A percentile compares a stretch with the other conserved stretches of the same genome.
Conservation (phyloP, 1,140 invertebrate genomes). For the Drosophila rufa region DNA sequence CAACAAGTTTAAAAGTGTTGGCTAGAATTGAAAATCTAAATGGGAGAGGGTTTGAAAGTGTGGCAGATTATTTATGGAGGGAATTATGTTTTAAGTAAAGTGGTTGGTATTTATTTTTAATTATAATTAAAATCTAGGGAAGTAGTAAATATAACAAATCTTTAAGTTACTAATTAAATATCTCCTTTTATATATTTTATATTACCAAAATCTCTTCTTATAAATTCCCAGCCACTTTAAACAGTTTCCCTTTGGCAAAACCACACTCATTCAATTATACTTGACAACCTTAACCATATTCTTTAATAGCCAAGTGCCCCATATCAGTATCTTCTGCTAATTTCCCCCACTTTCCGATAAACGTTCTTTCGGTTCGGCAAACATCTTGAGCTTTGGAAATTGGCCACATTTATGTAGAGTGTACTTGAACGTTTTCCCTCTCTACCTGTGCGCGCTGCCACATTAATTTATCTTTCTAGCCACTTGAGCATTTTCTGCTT, state of each 20-base stretch:
- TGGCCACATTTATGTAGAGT: conserved; percentile 70
- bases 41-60: neutral
- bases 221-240: neutral
- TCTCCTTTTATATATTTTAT: neutral
- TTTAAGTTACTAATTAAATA: too few species aligned
- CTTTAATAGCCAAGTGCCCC: conserved; percentile 7
- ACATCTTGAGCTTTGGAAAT: conserved; percentile 45
- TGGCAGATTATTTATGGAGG: neutral
- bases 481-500: conserved; percentile 39
- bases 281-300: neutral
- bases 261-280: neutral
- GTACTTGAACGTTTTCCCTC: conserved; percentile 62
- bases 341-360: conserved; percentile 18
- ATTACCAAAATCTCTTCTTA: neutral
- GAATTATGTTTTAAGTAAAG: neutral
- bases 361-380: conserved; percentile 6
- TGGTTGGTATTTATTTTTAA: neutral
- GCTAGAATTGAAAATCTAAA: neutral
- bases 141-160: neutral
- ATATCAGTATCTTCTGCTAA: conserved; percentile 10
- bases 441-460: conserved; percentile 22
- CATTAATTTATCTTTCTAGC: conserved; percentile 62
- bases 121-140: neutral
- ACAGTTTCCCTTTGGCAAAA: neutral
- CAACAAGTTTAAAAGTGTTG: conserved; percentile 25